These are phyloP conservation scores for Heliothis subflexa DNA, from an alignment of 1,140 invertebrate species.

Conservation along the genomic window DNA sequence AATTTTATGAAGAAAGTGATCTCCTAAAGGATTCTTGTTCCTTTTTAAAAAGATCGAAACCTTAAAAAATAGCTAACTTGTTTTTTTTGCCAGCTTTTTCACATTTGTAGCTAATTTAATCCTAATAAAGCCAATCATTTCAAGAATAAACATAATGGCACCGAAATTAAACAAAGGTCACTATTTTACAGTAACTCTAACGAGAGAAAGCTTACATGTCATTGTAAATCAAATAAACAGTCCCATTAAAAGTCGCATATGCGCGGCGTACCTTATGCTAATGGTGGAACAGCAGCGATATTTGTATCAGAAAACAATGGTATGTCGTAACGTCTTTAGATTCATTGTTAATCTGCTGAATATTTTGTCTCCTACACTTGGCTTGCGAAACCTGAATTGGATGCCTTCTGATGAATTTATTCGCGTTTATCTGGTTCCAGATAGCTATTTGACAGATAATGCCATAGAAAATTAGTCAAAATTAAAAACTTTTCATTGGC, in stretches of 20 bases:
- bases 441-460: no score
- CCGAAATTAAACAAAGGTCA: not conserved
- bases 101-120: no score
- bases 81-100: no score
- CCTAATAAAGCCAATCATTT: no score
- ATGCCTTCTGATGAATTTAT: slow-evolving; percentile 29
- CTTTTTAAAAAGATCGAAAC: no score
- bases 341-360: slow-evolving; percentile 66
- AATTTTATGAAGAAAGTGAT: no score
- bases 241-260: slow-evolving; percentile 7
- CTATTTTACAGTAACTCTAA: not conserved
- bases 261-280: slow-evolving; percentile 46
- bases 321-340: slow-evolving; percentile 62
- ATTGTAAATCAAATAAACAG: slow-evolving; percentile 21
- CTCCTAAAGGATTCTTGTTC: no score
- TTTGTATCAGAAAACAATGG: slow-evolving; percentile 63
- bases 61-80: no score
- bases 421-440: not conserved
- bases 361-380: slow-evolving; percentile 73
- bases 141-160: not conserved
- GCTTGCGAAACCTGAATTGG: slow-evolving; percentile 54
- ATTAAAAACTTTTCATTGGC: no score
- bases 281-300: slow-evolving; percentile 49
- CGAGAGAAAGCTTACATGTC: slow-evolving; percentile 2
- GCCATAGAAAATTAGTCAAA: no score